Conservation (phyloP, 2,113 vertebrate genomes). For the Marmota monax region DNA sequence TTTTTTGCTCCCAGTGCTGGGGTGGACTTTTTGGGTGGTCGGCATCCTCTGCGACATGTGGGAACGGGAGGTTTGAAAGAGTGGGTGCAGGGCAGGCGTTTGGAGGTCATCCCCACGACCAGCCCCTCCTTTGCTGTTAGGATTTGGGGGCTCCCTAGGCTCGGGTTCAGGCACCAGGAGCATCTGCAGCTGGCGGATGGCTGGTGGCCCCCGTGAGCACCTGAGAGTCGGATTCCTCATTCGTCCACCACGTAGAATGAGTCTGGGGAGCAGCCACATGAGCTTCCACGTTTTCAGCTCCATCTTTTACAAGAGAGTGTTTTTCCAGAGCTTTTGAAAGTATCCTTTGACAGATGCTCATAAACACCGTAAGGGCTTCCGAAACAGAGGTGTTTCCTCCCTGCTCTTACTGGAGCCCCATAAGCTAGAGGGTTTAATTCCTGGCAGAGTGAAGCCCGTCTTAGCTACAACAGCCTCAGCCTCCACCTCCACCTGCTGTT, state of each 20-base stretch:
- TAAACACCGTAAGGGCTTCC: neutral
- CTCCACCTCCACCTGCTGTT: neutral
- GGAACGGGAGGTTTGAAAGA: neutral
- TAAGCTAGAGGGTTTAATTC: neutral
- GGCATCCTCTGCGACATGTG: fast-evolving
- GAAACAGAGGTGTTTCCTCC: no score
- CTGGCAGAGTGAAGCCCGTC: neutral
- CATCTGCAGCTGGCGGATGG: neutral
- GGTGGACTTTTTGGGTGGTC: no score
- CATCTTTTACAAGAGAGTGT: neutral
- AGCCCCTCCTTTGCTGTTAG: fast-evolving
- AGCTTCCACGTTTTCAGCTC: no score
- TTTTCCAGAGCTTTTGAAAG: neutral
- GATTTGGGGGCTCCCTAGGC: neutral
- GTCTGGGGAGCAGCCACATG: no score
- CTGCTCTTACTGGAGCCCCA: no score
- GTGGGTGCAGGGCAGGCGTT: no score
- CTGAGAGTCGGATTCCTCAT: neutral
- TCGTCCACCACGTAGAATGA: neutral
- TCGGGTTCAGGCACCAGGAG: no score
- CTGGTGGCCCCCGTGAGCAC: no score
- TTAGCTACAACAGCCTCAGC: neutral
- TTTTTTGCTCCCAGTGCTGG: no score
- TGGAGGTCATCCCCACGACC: no score
- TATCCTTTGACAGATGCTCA: neutral